Base-by-base conservation (phyloP, 2,888 invertebrate species). In the Lepidocyrtoides sp. region DNA sequence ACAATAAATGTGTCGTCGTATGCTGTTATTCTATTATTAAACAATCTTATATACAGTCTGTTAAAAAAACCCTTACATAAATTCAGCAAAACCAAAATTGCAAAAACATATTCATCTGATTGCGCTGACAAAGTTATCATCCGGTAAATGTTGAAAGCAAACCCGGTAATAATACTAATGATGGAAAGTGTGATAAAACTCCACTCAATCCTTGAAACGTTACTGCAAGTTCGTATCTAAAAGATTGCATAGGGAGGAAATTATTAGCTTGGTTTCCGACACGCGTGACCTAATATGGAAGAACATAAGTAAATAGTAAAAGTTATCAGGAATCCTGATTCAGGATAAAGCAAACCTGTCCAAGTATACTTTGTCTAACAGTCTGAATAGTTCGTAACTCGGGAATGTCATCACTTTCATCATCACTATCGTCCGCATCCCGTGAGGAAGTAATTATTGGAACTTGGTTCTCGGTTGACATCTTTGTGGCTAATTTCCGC, bases 61-160 rank as follows among this genome's bases (percentile, higher is more conserved):
- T n/a, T n/a, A n/a, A n/a, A n/a, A n/a, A n/a, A n/a, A n/a, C 8
- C 63, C 92, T 90, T 92, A 94, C 94, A 20, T 26, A 93, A 48
- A 83, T 94, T 93, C 4, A 92, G 79, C 0, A 92, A 54, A 48
- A 94, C 92, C 26, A 94, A 87, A 48, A 93, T 81, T 17, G 92
- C 91, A 84, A 93, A 92, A 12, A 94, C 88, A 41, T 83, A 88
- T 36, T 93, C 92, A 72, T 92, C 91, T 2, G 93, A 92, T 26
- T 85, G 85, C n/a, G 85, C 82, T n/a, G 72, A 36, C 7, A 92
- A 14, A 1, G 93, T 92, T 1, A 60, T 60, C 60, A 94, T 81
- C 10, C 93, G 91, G 44, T 81, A 92, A 20, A 93, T 66, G 0
- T 92, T 89, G 63, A 94, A 92, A 0, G 91, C 91, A 36, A 89